A percentile compares a stretch with the other conserved stretches of the same genome.
Evolutionary conservation across 1,140 invertebrate genomes (phyloP).

Genomic region (Drosophila rufa): DNA sequence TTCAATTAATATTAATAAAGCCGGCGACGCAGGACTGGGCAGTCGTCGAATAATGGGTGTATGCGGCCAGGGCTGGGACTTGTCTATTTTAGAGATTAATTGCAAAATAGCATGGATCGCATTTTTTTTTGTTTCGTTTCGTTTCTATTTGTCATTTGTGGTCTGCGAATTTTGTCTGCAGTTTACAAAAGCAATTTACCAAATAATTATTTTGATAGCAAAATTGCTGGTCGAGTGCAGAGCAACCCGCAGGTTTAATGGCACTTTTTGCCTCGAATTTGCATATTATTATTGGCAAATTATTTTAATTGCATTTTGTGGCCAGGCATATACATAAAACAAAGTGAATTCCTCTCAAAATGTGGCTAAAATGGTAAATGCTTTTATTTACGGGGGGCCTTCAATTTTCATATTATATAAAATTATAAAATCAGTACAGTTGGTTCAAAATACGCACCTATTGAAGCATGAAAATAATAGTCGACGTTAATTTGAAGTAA

Average conservation of each 20-base stretch:
- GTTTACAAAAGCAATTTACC: slow-evolving; percentile 66
- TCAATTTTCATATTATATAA: neutral
- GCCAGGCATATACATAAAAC: slow-evolving; percentile 19
- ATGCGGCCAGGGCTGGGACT: neutral
- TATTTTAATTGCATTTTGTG: slow-evolving; percentile 66
- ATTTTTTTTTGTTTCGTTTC: slow-evolving; percentile 15
- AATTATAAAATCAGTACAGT: slow-evolving; percentile 8
- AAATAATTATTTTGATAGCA: slow-evolving; percentile 73
- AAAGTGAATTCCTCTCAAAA: slow-evolving; percentile 29
- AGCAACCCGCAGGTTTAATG: slow-evolving; percentile 32
- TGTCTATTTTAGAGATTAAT: slow-evolving; percentile 66
- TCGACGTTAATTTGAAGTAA: neutral
- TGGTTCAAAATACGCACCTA: neutral
- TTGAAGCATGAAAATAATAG: neutral
- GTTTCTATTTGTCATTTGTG: slow-evolving; percentile 35
- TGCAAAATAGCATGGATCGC: slow-evolving; percentile 55
- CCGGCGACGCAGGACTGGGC: slow-evolving; percentile 1
- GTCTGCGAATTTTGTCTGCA: slow-evolving; percentile 37
- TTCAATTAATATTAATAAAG: slow-evolving; percentile 84
- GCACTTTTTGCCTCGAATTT: slow-evolving; percentile 52
- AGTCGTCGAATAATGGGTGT: neutral
- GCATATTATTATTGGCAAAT: slow-evolving; percentile 71
- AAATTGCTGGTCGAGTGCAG: slow-evolving; percentile 40
- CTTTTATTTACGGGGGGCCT: neutral
- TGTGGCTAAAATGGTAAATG: slow-evolving; percentile 15